Percentiles rank a stretch among this genome's conserved stretches.
phyloP scores from a whole-genome alignment of 1,140 invertebrate species.

The Conus betulinus region DNA sequence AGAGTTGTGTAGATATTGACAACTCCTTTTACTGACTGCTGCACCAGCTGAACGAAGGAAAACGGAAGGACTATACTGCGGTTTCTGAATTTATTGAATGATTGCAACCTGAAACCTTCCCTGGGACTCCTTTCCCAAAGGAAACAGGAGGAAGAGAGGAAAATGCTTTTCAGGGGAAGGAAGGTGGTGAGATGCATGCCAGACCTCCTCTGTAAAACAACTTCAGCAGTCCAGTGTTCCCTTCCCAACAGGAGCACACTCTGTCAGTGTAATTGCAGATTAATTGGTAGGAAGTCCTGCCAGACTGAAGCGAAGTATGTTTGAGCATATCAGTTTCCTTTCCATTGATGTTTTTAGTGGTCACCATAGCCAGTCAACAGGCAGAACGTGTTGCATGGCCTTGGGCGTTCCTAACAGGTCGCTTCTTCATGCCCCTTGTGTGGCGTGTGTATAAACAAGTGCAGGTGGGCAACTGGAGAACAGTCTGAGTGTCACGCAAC shows the following conservation, averaged over 20 bases:
- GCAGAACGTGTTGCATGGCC: conserved; percentile 30
- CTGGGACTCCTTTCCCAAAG: background rate
- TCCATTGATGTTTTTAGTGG: conserved; percentile 34
- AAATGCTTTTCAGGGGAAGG: background rate
- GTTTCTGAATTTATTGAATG: background rate
- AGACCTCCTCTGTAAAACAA: background rate
- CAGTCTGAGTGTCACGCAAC: conserved; percentile 16
- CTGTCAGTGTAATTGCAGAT: conserved; percentile 31
- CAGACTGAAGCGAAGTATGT: conserved; percentile 24
- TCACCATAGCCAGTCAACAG: conserved; percentile 36
- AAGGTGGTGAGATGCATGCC: background rate
- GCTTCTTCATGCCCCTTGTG: conserved; percentile 30
- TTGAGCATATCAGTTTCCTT: conserved; percentile 37
- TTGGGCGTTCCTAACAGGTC: conserved; percentile 10
- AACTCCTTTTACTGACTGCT: background rate
- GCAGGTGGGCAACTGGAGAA: background rate
- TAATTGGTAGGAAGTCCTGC: conserved; percentile 18
- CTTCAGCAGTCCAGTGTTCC: background rate
- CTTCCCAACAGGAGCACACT: background rate
- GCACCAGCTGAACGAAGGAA: background rate
- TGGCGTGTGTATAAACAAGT: conserved; percentile 25
- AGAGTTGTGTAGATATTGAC: background rate
- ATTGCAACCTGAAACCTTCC: background rate
- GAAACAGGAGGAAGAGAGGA: background rate
- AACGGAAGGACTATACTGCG: background rate